Conservation (phyloP, 2,797 vertebrate genomes). For the Platalea minor region DNA sequence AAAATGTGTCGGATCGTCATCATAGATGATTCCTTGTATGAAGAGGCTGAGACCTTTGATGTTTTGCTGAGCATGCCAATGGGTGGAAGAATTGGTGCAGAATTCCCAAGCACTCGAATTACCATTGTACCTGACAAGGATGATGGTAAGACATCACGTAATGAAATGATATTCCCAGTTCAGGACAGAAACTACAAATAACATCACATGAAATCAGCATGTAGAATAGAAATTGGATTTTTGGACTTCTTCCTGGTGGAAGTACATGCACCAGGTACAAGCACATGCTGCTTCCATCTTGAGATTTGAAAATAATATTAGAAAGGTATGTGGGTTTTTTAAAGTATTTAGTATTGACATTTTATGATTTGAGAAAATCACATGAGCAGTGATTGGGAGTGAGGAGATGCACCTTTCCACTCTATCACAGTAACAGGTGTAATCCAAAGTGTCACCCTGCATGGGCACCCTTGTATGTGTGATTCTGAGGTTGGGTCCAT, state of each 20-base stretch:
- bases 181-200: neutral
- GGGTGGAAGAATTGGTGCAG: slow-evolving; percentile 87
- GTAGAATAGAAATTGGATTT: neutral
- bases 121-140: slow-evolving; percentile 85
- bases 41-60: slow-evolving; percentile 88
- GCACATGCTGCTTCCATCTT: neutral
- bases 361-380: neutral
- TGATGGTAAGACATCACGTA: slow-evolving; percentile 80
- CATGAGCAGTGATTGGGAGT: neutral
- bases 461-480: neutral
- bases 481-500: neutral
- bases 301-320: neutral
- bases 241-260: neutral
- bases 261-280: no score
- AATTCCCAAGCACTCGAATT: slow-evolving; percentile 78
- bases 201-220: neutral
- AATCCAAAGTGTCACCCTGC: neutral
- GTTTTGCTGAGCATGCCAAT: slow-evolving; percentile 86
- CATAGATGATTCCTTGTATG: slow-evolving; percentile 93
- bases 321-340: neutral
- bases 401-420: neutral
- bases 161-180: neutral
- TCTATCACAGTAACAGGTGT: neutral
- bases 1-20: slow-evolving; percentile 85
- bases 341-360: neutral